Percentiles rank a stretch among this genome's conserved stretches.
Evolutionary conservation across 2,113 vertebrate species (phyloP).

Genomic region (Stegostoma tigrinum): DNA sequence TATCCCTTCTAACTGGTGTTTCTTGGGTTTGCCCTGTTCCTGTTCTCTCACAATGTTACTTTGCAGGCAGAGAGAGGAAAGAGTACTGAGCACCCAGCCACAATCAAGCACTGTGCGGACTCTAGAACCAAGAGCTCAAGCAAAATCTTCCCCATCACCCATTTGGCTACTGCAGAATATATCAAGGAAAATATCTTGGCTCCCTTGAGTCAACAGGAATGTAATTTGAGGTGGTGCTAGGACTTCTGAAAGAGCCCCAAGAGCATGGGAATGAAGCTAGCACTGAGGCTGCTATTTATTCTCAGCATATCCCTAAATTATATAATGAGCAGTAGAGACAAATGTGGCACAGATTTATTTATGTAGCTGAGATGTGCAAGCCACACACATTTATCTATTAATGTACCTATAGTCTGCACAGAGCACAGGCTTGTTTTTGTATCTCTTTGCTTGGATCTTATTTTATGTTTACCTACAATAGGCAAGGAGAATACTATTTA

Average conservation of each 20-base stretch:
- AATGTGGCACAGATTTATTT: conserved; percentile 26
- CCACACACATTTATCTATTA: conserved; percentile 30
- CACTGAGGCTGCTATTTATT: conserved; percentile 3
- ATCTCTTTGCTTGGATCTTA: neutral
- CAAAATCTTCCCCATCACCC: neutral
- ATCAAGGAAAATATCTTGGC: neutral
- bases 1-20: neutral
- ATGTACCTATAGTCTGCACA: neutral
- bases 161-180: neutral
- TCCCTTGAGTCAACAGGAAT: neutral
- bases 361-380: neutral
- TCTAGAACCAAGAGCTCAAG: neutral
- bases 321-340: conserved; percentile 26
- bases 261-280: neutral
- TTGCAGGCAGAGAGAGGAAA: neutral
- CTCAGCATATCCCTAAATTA: neutral
- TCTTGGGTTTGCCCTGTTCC: neutral
- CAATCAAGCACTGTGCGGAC: neutral
- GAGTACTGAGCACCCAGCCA: neutral
- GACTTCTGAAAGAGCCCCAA: neutral
- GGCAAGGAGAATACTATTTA: neutral
- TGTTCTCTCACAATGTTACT: neutral
- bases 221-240: neutral
- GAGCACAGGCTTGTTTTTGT: neutral
- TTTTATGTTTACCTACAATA: neutral